Percentiles rank a stretch among this genome's conserved stretches.
Conservation (phyloP, 1,140 invertebrate species). For the Heliconius hermathena region DNA sequence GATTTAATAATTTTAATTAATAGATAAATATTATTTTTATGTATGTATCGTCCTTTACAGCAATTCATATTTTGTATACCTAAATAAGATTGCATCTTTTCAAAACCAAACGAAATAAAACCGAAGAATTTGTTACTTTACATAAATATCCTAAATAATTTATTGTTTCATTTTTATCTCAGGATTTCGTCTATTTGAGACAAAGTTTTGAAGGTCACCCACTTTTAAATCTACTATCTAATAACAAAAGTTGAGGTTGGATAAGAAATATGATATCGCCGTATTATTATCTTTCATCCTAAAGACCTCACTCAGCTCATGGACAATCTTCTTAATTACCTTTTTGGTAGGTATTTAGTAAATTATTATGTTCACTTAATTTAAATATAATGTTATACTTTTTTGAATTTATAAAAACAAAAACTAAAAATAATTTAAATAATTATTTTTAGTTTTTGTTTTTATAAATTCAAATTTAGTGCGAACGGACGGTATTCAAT, state of each 20-base stretch:
- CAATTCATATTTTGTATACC: too few relatives aligned
- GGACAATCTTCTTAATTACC: constrained; percentile 27
- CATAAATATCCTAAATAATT: constrained; percentile 20
- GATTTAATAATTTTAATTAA: background rate
- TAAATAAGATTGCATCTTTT: background rate
- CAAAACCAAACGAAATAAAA: background rate
- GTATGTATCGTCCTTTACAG: background rate
- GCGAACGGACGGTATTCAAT: too few relatives aligned
- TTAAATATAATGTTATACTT: too few relatives aligned
- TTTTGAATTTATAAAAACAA: too few relatives aligned
- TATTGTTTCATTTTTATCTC: constrained; percentile 30
- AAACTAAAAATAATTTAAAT: too few relatives aligned
- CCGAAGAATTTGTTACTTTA: constrained; percentile 7
- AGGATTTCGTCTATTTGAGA: constrained; percentile 20
- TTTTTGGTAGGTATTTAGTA: background rate
- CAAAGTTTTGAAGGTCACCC: constrained; percentile 32
- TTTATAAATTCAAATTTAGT: too few relatives aligned
- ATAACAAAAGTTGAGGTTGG: constrained; percentile 31
- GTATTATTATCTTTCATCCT: constrained; percentile 31
- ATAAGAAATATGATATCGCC: constrained; percentile 35
- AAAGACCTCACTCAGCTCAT: constrained; percentile 9
- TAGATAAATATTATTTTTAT: background rate
- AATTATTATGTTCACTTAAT: background rate
- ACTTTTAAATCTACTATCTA: constrained; percentile 35
- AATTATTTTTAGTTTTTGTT: too few relatives aligned